These are phyloP conservation scores for Ovis canadensis DNA, from an alignment of 2,113 vertebrate genomes.

Conservation along the genomic window DNA sequence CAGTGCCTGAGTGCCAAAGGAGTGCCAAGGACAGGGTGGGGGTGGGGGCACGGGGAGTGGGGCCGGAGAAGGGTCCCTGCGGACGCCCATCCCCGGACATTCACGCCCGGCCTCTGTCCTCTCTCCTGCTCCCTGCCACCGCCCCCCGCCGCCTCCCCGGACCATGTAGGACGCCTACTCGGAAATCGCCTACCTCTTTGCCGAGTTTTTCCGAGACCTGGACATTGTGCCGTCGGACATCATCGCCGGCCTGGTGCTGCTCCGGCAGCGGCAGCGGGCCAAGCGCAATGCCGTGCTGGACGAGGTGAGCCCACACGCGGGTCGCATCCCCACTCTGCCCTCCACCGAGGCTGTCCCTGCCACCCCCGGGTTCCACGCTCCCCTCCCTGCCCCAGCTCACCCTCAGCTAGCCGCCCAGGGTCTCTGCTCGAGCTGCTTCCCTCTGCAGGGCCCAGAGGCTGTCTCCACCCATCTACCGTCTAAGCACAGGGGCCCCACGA, in stretches of 20 bases:
- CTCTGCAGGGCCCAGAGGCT: neutral
- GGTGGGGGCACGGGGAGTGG: fast-evolving
- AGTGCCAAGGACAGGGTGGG: neutral
- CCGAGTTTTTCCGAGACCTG: conserved; percentile 97
- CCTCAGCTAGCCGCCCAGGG: neutral
- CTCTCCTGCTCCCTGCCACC: neutral
- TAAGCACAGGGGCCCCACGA: neutral
- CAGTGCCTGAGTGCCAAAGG: neutral
- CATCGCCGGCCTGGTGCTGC: conserved; percentile 95
- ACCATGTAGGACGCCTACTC: conserved; percentile 93
- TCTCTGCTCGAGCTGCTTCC: neutral
- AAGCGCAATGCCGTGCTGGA: conserved; percentile 91
- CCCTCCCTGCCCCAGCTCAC: neutral
- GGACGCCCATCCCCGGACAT: neutral
- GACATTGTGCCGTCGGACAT: conserved; percentile 99
- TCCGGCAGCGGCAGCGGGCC: conserved; percentile 93
- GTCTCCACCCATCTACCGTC: neutral
- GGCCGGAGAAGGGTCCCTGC: neutral
- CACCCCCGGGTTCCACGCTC: fast-evolving
- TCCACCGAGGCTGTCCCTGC: neutral
- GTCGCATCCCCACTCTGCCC: fast-evolving
- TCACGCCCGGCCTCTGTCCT: neutral
- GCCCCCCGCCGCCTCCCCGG: conserved; percentile 9
- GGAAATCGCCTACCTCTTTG: conserved; percentile 98
- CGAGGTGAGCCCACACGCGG: conserved; percentile 72